A percentile compares a stretch with the other conserved stretches of the same genome.
phyloP scores from a whole-genome alignment of 2,113 vertebrate species.

The Xenus cinereus region DNA sequence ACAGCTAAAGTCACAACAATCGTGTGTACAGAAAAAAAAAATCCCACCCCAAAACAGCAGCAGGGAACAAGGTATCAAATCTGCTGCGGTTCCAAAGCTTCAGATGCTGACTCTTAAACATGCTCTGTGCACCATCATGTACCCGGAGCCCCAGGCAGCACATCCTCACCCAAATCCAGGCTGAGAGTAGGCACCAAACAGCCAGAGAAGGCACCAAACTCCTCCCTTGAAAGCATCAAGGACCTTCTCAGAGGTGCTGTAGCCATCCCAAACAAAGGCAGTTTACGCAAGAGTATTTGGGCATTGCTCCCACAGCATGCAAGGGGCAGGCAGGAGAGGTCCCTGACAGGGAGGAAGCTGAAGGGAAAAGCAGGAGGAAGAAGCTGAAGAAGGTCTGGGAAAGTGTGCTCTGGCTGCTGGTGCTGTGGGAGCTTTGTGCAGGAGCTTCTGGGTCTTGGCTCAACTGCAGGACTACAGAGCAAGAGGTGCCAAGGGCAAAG shows the following conservation, averaged over 20 bases:
- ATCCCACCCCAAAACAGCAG: neutral
- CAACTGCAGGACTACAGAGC: neutral
- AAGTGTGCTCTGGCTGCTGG: neutral
- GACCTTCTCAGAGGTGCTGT: neutral
- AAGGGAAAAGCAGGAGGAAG: neutral
- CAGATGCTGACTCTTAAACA: neutral
- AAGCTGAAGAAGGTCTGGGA: neutral
- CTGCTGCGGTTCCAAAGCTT: neutral
- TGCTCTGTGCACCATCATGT: rapidly evolving
- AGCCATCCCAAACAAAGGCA: neutral
- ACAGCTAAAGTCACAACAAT: neutral
- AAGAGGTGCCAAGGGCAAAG: neutral
- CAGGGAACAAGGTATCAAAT: neutral
- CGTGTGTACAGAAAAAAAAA: neutral
- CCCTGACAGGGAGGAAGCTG: neutral
- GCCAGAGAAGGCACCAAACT: neutral
- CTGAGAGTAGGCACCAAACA: neutral
- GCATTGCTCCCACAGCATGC: neutral
- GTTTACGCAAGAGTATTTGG: neutral
- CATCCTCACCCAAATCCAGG: neutral
- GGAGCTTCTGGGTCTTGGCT: neutral
- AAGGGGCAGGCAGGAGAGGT: neutral
- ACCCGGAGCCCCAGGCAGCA: neutral
- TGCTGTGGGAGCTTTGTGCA: neutral
- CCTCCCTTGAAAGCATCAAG: rapidly evolving